These are phyloP conservation scores for Phrynocephalus versicolor DNA, from an alignment of 2,113 vertebrate genomes.

Conservation along the genomic window DNA sequence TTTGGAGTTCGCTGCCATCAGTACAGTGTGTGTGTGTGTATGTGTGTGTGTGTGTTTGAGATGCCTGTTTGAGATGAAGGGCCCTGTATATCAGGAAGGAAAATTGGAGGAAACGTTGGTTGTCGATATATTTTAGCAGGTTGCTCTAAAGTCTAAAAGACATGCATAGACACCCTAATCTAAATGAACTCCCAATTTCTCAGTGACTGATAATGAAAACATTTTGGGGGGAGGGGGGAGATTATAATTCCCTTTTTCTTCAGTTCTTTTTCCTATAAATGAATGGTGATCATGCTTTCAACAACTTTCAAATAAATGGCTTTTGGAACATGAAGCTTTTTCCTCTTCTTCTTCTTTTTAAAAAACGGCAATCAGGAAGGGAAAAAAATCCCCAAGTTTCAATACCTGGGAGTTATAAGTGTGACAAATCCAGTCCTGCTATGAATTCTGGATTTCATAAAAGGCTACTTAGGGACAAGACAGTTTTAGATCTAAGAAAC, in stretches of 20 bases:
- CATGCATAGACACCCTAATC: background rate
- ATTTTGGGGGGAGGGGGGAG: background rate
- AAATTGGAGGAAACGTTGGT: background rate
- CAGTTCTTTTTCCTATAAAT: background rate
- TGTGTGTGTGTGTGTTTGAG: too few species aligned
- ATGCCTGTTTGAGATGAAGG: too few species aligned
- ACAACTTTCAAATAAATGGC: conserved; percentile 43
- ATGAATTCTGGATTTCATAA: conserved; percentile 61
- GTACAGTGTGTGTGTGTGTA: too few species aligned
- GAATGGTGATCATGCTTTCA: conserved; percentile 32
- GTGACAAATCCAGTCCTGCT: conserved; percentile 44
- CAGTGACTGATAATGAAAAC: background rate
- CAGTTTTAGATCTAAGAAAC: conserved; percentile 72
- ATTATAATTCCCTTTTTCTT: background rate
- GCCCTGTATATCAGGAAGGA: too few species aligned
- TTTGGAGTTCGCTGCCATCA: too few species aligned
- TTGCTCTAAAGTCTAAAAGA: too few species aligned
- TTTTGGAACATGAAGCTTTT: conserved; percentile 46
- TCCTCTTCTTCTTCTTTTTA: conserved; percentile 30
- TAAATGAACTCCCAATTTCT: background rate
- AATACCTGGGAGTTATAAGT: conserved; percentile 40
- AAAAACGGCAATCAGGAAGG: background rate
- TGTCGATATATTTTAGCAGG: background rate
- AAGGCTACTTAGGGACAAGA: conserved; percentile 70
- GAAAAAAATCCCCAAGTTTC: conserved; percentile 25